Conservation (phyloP, 2,888 invertebrate genomes). For the Geophilus truncorum region DNA sequence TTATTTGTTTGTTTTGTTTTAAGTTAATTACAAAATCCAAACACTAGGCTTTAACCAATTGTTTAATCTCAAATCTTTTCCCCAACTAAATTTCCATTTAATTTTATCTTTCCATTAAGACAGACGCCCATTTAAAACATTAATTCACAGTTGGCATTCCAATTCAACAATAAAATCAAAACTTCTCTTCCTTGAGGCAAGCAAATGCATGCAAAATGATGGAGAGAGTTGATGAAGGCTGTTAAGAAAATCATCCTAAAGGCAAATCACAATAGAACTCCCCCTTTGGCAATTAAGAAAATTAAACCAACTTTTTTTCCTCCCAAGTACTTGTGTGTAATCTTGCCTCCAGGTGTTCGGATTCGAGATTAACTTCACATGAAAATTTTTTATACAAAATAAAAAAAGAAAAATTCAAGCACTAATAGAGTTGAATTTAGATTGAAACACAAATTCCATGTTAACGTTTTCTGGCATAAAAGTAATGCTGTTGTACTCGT, state of each 20-base stretch:
- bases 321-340: neutral
- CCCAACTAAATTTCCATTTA: neutral
- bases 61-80: neutral
- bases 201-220: neutral
- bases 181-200: neutral
- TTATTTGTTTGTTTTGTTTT: neutral
- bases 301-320: neutral
- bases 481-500: no score
- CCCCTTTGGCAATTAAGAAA: neutral
- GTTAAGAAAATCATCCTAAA: neutral
- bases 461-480: no score
- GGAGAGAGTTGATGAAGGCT: neutral
- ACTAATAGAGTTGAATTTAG: no score
- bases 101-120: neutral
- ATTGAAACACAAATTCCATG: no score
- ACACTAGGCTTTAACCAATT: neutral
- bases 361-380: neutral
- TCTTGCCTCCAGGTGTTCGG: neutral
- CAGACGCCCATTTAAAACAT: neutral
- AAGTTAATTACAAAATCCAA: no score
- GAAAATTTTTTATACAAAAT: neutral
- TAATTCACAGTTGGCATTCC: neutral
- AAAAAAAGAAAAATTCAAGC: no score
- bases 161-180: neutral
- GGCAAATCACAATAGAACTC: neutral